Conservation (phyloP, 2,888 invertebrate species). For the Acrobasis repandana region DNA sequence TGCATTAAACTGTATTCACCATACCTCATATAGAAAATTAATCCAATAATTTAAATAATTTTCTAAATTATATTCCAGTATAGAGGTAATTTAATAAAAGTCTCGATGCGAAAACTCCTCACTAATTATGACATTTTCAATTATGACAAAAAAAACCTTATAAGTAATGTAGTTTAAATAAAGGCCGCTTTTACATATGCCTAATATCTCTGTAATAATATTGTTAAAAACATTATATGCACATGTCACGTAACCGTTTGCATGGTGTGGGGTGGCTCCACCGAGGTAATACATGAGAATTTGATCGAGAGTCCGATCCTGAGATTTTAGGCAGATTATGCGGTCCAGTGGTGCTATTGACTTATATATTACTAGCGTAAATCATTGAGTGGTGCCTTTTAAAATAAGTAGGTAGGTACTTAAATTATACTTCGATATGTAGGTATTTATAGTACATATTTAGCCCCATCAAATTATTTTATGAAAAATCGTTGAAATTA, state of each 20-base stretch:
- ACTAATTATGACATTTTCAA: no score
- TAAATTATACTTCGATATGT: no score
- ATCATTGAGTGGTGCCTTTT: neutral
- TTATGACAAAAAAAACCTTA: neutral
- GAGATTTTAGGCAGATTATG: neutral
- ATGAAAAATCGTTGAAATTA: no score
- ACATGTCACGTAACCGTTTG: conserved; percentile 21
- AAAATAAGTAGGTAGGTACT: neutral
- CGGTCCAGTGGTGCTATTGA: neutral
- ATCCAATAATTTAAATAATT: no score
- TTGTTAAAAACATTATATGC: conserved; percentile 12
- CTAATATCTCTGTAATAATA: neutral
- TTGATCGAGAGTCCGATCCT: neutral
- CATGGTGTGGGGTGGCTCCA: neutral
- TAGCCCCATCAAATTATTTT: no score
- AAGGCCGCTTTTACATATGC: neutral
- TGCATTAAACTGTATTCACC: no score
- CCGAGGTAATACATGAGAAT: neutral
- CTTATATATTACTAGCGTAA: no score
- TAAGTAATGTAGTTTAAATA: neutral
- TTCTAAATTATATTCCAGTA: no score
- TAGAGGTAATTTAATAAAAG: no score
- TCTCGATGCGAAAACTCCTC: no score
- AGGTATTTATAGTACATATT: no score
- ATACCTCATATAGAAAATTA: no score